These are phyloP conservation scores for Polydrusus cervinus DNA, from an alignment of 2,888 invertebrate species.

Conservation along the genomic window DNA sequence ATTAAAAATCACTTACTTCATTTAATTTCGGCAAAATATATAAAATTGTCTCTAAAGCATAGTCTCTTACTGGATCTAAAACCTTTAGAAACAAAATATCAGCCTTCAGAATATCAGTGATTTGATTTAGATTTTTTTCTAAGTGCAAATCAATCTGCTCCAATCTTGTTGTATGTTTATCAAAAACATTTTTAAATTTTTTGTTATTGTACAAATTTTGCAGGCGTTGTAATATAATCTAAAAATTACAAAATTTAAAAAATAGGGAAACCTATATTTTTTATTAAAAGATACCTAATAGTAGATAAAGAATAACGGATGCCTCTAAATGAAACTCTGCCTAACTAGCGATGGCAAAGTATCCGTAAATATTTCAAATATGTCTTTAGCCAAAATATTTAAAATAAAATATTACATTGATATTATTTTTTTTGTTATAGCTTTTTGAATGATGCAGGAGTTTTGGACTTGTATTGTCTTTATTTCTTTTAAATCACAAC, in stretches of 20 bases:
- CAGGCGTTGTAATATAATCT: background rate
- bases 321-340: too few species aligned
- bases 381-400: too few species aligned
- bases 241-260: background rate
- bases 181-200: background rate
- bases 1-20: background rate
- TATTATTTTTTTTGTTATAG: too few species aligned
- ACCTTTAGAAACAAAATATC: constrained; percentile 15
- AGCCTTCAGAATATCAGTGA: background rate
- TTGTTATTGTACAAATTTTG: background rate
- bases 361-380: too few species aligned
- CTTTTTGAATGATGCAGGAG: too few species aligned
- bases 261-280: background rate
- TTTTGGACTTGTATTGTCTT: too few species aligned
- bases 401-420: too few species aligned
- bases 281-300: too few species aligned
- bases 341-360: too few species aligned
- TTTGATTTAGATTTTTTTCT: background rate
- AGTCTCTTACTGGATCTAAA: background rate
- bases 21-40: constrained; percentile 23
- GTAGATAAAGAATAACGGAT: too few species aligned
- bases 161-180: background rate
- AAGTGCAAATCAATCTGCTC: background rate
- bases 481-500: too few species aligned
- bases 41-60: constrained; percentile 4